Evolutionary conservation across 2,113 vertebrate genomes (phyloP).

Genomic region (Pandion haliaetus): DNA sequence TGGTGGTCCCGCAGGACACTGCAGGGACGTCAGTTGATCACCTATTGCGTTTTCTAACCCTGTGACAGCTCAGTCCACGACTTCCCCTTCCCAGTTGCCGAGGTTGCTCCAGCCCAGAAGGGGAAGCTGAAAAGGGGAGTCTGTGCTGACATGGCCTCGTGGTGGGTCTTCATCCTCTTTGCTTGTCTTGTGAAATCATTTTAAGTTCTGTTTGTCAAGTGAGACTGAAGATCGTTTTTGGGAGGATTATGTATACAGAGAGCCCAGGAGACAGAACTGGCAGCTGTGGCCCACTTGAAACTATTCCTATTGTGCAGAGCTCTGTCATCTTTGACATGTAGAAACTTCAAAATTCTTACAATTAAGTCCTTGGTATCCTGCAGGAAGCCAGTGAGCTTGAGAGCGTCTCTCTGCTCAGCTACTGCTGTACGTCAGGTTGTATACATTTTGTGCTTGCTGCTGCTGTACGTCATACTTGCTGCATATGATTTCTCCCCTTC

Average conservation of each 20-base stretch:
- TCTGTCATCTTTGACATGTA: neutral
- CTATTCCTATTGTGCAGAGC: neutral
- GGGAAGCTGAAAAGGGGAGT: neutral
- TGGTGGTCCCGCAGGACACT: neutral
- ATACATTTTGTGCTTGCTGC: neutral
- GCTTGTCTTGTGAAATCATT: neutral
- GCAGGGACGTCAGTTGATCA: neutral
- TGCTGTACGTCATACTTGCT: neutral
- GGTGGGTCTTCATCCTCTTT: neutral
- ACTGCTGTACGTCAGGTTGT: neutral
- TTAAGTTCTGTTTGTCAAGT: neutral
- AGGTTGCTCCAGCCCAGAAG: neutral
- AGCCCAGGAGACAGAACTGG: neutral
- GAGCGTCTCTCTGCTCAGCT: neutral
- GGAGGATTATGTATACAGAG: neutral
- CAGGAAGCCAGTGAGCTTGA: neutral
- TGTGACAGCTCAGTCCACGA: neutral
- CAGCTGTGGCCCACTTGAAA: neutral
- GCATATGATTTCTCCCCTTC: neutral
- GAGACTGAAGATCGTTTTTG: neutral
- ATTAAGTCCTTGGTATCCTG: neutral
- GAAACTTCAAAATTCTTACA: neutral
- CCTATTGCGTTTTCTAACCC: neutral
- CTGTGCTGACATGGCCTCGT: accelerated
- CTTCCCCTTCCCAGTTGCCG: neutral